Base-by-base conservation (phyloP, 1,140 invertebrate genomes). In the Ceratoteleas bidentatus region DNA sequence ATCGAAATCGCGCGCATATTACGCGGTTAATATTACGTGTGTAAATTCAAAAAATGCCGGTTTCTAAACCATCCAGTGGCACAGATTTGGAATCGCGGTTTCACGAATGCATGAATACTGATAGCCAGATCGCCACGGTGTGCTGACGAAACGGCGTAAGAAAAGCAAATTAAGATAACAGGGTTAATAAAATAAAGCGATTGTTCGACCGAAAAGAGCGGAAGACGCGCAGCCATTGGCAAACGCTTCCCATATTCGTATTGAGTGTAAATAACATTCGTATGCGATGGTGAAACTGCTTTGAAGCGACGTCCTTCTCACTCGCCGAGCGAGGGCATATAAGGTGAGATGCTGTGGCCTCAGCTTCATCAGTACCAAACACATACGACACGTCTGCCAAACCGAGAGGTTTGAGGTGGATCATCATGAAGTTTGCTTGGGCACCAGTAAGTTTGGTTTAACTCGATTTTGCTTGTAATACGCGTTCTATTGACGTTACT, bases 261-360 rank as follows among this genome's bases (percentile, higher is more conserved):
- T 85, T 65, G 85, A 77, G 85, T 70, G 79, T 81, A 81, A 84
- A 86, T 86, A 86, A 84, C 84, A 76, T 75, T 85, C 78, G 83
- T 85, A 73, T 84, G 69, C 79, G 74, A 82, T 87, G 87, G 89
- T 88, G 88, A 90, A 90, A 90, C 86, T 87, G 82, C 88, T 87
- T 87, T 86, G 81, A 79, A 77, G 79, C 72, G 78, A 73, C 85
- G 79, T 88, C 87, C 86, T 88, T 86, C 86, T 89, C 86, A 84
- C 83, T 85, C 86, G 72, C 81, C 62, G 78, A 85, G 88, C 88
- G 89, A 91, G 87, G 90, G 90, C 90, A 91, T 91, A 91, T 91
- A 91, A 91, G 90, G 90, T 90, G 89, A 89, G 90, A 91, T 91
- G 90, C 87, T 89, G 90, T 85, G 80, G 88, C 70, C 85, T 85